Percentiles rank a stretch among this genome's conserved stretches.
phyloP scores from a whole-genome alignment of 2,113 vertebrate species.

The Catharus bicknelli region DNA sequence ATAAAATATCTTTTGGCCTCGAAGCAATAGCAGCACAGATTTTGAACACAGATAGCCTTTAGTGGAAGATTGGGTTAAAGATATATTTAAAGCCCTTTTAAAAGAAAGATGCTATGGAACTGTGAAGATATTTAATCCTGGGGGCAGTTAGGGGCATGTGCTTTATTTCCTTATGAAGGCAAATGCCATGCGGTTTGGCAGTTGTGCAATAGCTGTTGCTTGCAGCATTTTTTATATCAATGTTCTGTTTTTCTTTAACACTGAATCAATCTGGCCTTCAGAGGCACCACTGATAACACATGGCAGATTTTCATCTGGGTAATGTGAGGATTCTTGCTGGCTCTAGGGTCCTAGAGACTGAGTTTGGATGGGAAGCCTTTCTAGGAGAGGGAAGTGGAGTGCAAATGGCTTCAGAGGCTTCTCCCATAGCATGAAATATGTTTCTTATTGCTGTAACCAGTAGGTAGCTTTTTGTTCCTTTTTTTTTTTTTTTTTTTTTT shows the following conservation, averaged over 20 bases:
- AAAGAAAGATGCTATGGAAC: background rate
- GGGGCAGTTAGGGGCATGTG: background rate
- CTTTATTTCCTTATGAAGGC: background rate
- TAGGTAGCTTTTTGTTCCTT: background rate
- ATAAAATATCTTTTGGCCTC: background rate
- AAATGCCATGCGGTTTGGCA: background rate
- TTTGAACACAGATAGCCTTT: background rate
- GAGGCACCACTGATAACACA: background rate
- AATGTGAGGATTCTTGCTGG: background rate
- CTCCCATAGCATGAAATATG: background rate
- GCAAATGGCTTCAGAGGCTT: background rate
- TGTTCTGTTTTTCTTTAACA: background rate
- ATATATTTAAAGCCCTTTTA: background rate
- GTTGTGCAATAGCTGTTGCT: background rate
- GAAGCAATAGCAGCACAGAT: background rate
- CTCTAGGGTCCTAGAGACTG: background rate
- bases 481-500: background rate
- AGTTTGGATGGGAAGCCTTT: background rate
- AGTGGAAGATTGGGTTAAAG: background rate
- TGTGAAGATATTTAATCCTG: background rate
- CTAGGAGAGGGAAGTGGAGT: background rate
- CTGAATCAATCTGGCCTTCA: background rate
- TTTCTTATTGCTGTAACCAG: background rate
- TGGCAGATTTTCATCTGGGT: constrained; percentile 15
- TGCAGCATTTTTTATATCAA: background rate